Conservation (phyloP, 2,797 vertebrate species). For the Eulemur rubriventer region DNA sequence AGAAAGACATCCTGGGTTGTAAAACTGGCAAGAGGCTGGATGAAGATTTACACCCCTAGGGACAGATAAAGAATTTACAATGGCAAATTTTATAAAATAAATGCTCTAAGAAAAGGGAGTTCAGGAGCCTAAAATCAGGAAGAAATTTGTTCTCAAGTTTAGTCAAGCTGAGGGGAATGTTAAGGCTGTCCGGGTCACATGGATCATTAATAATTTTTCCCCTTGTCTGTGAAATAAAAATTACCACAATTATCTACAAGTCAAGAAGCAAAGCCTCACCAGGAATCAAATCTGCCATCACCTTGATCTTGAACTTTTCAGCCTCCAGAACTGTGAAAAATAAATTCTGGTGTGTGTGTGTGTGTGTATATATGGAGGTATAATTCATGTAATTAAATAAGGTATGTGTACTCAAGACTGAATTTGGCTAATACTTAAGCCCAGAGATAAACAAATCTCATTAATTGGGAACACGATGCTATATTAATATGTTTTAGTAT, state of each 20-base stretch:
- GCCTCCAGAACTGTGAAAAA: not conserved
- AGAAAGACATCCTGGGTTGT: conserved; percentile 27
- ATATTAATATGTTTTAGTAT: not conserved
- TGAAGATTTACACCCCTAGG: conserved; percentile 22
- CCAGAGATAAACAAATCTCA: not conserved
- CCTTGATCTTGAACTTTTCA: not conserved
- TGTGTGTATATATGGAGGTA: not conserved
- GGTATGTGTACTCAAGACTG: not conserved
- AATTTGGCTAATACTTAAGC: not conserved
- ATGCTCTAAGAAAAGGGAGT: not conserved
- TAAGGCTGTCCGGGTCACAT: not conserved
- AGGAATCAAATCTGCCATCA: not conserved
- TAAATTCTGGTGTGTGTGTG: not conserved
- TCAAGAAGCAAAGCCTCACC: not conserved
- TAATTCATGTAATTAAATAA: conserved; percentile 7
- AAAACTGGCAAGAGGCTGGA: not conserved
- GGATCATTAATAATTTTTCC: not conserved
- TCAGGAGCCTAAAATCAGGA: not conserved
- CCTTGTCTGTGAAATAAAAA: not conserved
- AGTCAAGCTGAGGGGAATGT: not conserved
- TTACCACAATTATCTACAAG: not conserved
- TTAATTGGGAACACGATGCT: not conserved
- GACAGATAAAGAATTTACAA: conserved; percentile 2
- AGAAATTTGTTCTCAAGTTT: not conserved
- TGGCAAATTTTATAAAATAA: conserved; percentile 12